These are phyloP conservation scores for Perca schrenkii DNA, from an alignment of 2,113 vertebrate species.

Conservation along the genomic window DNA sequence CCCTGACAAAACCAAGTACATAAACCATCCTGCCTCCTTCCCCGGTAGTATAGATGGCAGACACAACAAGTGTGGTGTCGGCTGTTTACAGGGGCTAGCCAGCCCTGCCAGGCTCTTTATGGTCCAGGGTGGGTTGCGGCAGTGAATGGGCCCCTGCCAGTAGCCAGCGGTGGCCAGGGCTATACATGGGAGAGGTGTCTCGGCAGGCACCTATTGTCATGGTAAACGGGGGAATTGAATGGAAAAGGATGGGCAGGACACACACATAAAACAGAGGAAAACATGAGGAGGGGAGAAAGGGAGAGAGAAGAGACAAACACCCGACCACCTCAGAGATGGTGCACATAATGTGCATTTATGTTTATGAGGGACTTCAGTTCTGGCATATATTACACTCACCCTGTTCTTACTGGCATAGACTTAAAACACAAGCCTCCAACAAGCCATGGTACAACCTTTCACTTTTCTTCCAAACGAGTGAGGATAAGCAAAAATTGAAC, in stretches of 20 bases:
- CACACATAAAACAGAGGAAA: constrained; percentile 80
- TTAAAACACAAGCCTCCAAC: constrained; percentile 8
- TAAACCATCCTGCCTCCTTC: constrained; percentile 71
- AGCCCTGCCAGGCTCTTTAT: constrained; percentile 79
- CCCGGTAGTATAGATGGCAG: constrained; percentile 46
- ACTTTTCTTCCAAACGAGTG: neutral
- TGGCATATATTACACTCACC: neutral
- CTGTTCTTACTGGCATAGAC: neutral
- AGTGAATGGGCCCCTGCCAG: constrained; percentile 79
- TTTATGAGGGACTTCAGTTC: constrained; percentile 7
- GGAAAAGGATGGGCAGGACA: constrained; percentile 81
- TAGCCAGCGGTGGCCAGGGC: constrained; percentile 68
- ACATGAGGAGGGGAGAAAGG: constrained; percentile 44
- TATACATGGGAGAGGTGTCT: constrained; percentile 72
- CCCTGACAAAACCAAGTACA: constrained; percentile 66
- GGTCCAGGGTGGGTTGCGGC: constrained; percentile 60
- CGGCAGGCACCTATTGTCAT: constrained; percentile 83
- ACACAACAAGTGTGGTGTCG: constrained; percentile 72
- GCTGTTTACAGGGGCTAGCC: constrained; percentile 64
- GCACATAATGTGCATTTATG: constrained; percentile 14
- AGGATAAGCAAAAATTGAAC: neutral
- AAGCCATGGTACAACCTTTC: neutral
- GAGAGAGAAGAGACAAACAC: constrained; percentile 55
- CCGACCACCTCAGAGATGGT: constrained; percentile 78
- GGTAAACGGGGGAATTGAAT: constrained; percentile 80